Evolutionary conservation across 2,888 invertebrate genomes (phyloP).

Genomic region (Napeogenes inachia): DNA sequence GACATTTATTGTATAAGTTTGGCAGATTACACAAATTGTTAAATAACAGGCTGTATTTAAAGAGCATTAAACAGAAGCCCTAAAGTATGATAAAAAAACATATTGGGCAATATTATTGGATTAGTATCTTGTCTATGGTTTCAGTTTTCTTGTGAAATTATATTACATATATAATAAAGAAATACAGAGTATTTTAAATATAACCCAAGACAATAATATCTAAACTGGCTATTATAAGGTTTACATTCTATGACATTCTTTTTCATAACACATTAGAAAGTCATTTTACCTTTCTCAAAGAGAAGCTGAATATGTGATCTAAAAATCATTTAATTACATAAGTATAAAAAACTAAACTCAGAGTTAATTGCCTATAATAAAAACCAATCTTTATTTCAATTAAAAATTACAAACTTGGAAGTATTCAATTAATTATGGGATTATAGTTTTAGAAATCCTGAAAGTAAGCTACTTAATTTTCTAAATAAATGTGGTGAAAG

Average conservation of each 20-base stretch:
- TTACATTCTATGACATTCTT: too few relatives aligned
- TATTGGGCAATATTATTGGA: constrained; percentile 17
- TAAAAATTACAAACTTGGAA: too few relatives aligned
- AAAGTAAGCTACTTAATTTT: not conserved
- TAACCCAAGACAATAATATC: not conserved
- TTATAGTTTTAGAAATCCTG: not conserved
- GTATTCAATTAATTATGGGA: too few relatives aligned
- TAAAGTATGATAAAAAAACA: constrained; percentile 12
- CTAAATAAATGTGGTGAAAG: not conserved
- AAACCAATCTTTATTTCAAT: too few relatives aligned
- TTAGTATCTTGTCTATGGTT: constrained; percentile 17
- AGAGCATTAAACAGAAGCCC: constrained; percentile 12
- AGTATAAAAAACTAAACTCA: too few relatives aligned
- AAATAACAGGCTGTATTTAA: not conserved
- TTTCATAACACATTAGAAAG: too few relatives aligned
- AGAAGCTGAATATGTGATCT: too few relatives aligned
- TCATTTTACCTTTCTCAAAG: too few relatives aligned
- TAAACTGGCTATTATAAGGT: not conserved
- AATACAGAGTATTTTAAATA: not conserved
- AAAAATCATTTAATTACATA: too few relatives aligned
- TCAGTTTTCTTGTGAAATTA: constrained; percentile 5
- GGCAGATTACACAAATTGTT: not conserved
- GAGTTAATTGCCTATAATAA: too few relatives aligned
- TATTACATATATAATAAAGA: not conserved
- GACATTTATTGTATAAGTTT: not conserved